Base-by-base conservation (phyloP, 2,797 vertebrate genomes). In the Thripadectes ignobilis region DNA sequence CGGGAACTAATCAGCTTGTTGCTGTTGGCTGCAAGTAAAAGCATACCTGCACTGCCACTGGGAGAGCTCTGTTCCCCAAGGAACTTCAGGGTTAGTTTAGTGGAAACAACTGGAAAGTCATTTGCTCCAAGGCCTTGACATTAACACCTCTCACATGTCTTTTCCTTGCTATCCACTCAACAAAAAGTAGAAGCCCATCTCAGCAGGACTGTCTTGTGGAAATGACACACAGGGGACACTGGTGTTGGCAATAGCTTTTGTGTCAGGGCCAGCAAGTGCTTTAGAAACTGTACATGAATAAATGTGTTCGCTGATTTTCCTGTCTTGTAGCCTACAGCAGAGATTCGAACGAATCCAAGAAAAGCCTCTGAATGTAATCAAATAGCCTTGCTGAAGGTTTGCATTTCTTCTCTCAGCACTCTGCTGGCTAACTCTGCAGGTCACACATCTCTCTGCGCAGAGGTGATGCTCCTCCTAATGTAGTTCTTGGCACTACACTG, bases 301-400 rank as follows among this genome's bases (percentile, higher is more conserved):
- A 89, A 85, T 52, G 59, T 2, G 13, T 92, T 75, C 74, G 83
- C 49, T 75, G 72, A 71, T 85, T 88, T 90, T 61, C 52, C 63
- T 79, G 63, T 65, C 63, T 36, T 55, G 36, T 68, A 55, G 72
- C 51, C 57, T 52, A 49, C 52, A 58, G 65, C 57, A 79, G 85
- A 92, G 45, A 54, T 39, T 58, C 30, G 38, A 86, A 58, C 0
- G 0, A 77, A 63, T 93, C 85, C 89, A 85, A 81, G 78, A 84
- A 92, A 94, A 96, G 34, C 49, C 48, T 85, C 62, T 81, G 55
- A 88, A 66, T 5, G n/a, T 88, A 93, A 93, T 92, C 76, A 79
- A 81, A 92, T 63, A 59, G 45, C 63, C 55, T 82, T 89, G 72
- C 85, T 94, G 93, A 79, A 92, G 91, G 74, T 82, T 79, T 57